phyloP scores from a whole-genome alignment of 2,888 invertebrate species.

The Euzetes globulus region DNA sequence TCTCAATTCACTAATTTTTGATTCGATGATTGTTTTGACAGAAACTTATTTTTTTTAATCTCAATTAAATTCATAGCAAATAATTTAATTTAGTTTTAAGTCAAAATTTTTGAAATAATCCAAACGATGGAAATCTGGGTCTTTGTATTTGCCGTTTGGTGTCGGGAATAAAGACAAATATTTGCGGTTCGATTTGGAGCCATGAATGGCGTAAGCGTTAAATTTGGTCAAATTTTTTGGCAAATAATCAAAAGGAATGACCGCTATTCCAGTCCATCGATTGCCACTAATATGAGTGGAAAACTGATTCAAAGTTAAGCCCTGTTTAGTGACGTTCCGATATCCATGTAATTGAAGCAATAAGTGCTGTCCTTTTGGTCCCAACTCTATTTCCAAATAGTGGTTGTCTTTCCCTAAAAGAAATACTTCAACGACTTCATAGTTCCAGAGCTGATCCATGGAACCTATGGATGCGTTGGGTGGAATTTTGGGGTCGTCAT shows the following conservation, averaged over 20 bases:
- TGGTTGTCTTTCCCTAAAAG: slow-evolving; percentile 50
- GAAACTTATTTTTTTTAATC: background rate
- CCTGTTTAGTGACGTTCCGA: slow-evolving; percentile 41
- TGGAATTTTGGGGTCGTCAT: slow-evolving; percentile 47
- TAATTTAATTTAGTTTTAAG: background rate
- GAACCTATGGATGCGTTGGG: slow-evolving; percentile 45
- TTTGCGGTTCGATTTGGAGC: slow-evolving; percentile 47
- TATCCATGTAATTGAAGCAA: slow-evolving; percentile 31
- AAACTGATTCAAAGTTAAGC: slow-evolving; percentile 45
- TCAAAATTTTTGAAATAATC: slow-evolving; percentile 48
- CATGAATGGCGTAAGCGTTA: slow-evolving; percentile 54
- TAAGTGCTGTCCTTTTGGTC: slow-evolving; percentile 50
- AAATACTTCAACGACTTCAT: slow-evolving; percentile 53
- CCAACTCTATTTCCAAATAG: slow-evolving; percentile 52
- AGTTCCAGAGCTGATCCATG: slow-evolving; percentile 49
- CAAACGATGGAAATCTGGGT: slow-evolving; percentile 52
- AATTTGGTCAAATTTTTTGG: slow-evolving; percentile 50
- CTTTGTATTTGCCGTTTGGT: slow-evolving; percentile 45
- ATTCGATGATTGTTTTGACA: too few species aligned
- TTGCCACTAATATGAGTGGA: slow-evolving; percentile 43
- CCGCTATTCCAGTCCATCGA: slow-evolving; percentile 48
- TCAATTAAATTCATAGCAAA: background rate
- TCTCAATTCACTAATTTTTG: too few species aligned
- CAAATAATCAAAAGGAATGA: slow-evolving; percentile 51
- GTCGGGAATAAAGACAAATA: slow-evolving; percentile 52